phyloP scores from a whole-genome alignment of 2,113 vertebrate genomes.

The Petrocephalus microphthalmus region DNA sequence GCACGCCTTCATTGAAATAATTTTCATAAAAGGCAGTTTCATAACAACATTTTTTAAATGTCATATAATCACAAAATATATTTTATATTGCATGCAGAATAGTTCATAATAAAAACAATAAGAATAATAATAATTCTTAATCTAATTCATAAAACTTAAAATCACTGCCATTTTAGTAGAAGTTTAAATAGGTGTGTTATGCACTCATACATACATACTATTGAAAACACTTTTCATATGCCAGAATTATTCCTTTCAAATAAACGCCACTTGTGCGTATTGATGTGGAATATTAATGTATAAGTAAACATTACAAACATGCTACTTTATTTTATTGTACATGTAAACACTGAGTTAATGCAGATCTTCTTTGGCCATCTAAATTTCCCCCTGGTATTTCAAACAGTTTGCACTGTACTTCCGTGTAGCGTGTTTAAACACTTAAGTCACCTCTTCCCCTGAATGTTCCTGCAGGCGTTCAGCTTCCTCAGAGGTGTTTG shows the following conservation, averaged over 20 bases:
- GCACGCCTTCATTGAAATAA: neutral
- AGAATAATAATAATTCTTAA: no score
- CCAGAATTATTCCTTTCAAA: neutral
- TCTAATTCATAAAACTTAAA: neutral
- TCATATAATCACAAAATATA: neutral
- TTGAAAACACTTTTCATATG: neutral
- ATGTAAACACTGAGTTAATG: neutral
- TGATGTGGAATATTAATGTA: neutral
- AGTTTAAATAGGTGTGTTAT: neutral
- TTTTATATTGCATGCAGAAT: neutral
- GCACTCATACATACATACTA: neutral
- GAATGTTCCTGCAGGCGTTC: neutral
- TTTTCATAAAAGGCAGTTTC: neutral
- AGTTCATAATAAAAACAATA: neutral
- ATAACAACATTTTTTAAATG: neutral
- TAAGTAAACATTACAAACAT: neutral
- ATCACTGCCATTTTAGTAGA: neutral
- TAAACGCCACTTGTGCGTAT: neutral
- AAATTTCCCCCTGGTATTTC: neutral
- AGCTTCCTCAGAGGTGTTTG: neutral
- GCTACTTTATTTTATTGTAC: neutral
- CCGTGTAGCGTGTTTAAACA: neutral
- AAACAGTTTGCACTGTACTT: neutral
- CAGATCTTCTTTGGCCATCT: neutral
- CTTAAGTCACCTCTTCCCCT: conserved; percentile 6